These are phyloP conservation scores for Zonotrichia leucophrys DNA, from an alignment of 2,113 vertebrate species.

Conservation along the genomic window DNA sequence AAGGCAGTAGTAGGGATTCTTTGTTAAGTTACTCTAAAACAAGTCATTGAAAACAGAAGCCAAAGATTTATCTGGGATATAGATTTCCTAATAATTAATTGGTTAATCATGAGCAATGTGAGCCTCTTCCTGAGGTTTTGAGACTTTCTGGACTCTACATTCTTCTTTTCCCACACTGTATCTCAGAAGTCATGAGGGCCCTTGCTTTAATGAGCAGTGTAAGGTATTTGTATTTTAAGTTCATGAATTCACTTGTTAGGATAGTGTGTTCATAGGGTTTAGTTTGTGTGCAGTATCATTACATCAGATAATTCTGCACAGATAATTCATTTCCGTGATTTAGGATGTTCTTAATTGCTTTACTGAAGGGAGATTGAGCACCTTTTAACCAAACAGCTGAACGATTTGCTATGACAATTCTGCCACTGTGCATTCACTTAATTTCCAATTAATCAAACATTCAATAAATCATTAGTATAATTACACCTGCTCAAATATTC, in stretches of 20 bases:
- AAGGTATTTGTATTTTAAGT: not conserved
- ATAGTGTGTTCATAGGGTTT: not conserved
- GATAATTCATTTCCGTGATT: slow-evolving; percentile 63
- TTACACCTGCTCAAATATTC: slow-evolving; percentile 74
- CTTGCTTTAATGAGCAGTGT: not conserved
- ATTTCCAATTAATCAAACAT: slow-evolving; percentile 84
- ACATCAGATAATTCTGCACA: not conserved
- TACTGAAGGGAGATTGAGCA: slow-evolving; percentile 70
- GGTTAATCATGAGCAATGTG: not conserved
- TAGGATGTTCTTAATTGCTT: slow-evolving; percentile 76
- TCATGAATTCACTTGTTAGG: not conserved
- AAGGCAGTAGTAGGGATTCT: not conserved
- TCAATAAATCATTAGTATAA: slow-evolving; percentile 84
- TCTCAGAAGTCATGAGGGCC: not conserved
- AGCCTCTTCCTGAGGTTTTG: not conserved
- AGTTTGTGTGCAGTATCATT: not conserved
- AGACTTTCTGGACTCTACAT: not conserved
- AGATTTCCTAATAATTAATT: not conserved
- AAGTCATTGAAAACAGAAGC: not conserved
- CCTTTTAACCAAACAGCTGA: slow-evolving; percentile 79
- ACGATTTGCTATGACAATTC: slow-evolving; percentile 78
- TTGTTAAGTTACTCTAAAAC: not conserved
- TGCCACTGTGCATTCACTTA: slow-evolving; percentile 78
- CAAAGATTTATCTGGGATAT: not conserved
- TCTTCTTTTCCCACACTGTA: not conserved